Base-by-base conservation (phyloP, 2,113 vertebrate species). In the Pseudopipra pipra region DNA sequence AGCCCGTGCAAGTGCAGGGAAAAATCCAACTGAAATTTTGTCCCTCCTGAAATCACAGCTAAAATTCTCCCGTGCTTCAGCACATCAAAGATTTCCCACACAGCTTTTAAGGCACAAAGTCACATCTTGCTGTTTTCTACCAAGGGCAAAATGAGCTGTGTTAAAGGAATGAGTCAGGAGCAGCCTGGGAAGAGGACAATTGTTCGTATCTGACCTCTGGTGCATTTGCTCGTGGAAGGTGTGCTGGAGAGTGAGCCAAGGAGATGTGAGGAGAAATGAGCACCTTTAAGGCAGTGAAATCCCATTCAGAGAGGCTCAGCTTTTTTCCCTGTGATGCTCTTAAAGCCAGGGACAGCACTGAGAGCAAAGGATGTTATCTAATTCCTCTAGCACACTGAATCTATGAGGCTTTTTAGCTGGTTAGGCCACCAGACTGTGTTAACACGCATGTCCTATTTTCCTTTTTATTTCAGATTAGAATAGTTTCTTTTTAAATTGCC, bases 381-480 rank as follows among this genome's bases (percentile, higher is more conserved):
- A 51, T 77, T 51, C 67, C 39, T 92, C 30, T 73, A 71, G 63
- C 72, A 73, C 76, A 12, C 11, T 37, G 73, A 70, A 68, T 74
- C 54, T 96, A 63, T 70, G 49, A 55, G 62, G 93, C 49, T 54
- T 82, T 94, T 87, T 58, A 74, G 41, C 0, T 0, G 15, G 25
- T 8, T 23, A 93, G 54, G 33, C 55, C 62, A 43, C 88, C 75
- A 86, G 47, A 33, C 65, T 77, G 52, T 85, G 46, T 70, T 91
- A 79, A 75, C 56, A 61, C n/a, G 67, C 13, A 22, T 3, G 1
- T 44, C 65, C 47, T 43, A 13, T n/a, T 93, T 93, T 86, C 68
- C 81, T 78, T 75, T 86, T 51, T 92, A 19, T 44, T 79, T 94
- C 75, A 85, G 65, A 83, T 78, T 87, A 90, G 35, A 96, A 84